These are phyloP conservation scores for Ophiothrix spiculata DNA, from an alignment of 35 echinoderm and acorn worm genomes.

Conservation along the genomic window DNA sequence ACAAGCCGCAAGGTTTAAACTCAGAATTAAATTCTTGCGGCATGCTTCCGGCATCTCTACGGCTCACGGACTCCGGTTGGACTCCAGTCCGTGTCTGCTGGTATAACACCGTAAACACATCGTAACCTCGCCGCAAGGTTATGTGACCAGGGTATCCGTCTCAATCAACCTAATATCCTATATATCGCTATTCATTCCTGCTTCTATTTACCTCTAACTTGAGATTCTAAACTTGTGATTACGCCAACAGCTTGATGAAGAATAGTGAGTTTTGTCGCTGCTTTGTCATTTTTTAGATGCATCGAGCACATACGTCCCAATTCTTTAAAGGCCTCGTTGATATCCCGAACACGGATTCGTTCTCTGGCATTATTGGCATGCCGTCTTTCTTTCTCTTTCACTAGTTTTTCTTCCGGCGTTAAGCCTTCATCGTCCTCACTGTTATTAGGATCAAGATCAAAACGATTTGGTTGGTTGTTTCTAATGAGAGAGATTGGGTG, in stretches of 20 bases:
- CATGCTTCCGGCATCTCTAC: no score
- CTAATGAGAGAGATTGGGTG: conserved; percentile 10
- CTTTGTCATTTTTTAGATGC: conserved; percentile 94
- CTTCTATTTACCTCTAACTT: conserved; percentile 99
- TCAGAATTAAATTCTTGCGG: no score
- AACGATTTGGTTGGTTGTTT: background rate
- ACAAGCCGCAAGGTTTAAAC: no score
- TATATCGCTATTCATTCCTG: no score
- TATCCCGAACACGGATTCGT: conserved; percentile 94
- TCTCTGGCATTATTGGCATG: conserved; percentile 97
- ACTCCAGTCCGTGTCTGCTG: no score
- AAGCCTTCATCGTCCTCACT: conserved; percentile 65
- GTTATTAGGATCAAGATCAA: conserved; percentile 23
- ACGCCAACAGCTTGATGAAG: conserved; percentile 95
- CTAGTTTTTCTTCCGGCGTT: conserved; percentile 67
- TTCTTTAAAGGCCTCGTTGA: conserved; percentile 99
- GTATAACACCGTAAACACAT: no score
- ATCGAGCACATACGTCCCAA: conserved; percentile 89
- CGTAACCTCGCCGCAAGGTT: no score
- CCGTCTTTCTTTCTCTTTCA: conserved; percentile 88
- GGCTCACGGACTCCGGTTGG: no score
- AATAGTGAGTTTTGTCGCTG: conserved; percentile 93
- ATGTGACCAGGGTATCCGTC: no score
- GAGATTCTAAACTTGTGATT: conserved; percentile 90
- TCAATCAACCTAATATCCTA: no score